Base-by-base conservation (phyloP, 2,888 invertebrate species). In the Osedax fenrisi region DNA sequence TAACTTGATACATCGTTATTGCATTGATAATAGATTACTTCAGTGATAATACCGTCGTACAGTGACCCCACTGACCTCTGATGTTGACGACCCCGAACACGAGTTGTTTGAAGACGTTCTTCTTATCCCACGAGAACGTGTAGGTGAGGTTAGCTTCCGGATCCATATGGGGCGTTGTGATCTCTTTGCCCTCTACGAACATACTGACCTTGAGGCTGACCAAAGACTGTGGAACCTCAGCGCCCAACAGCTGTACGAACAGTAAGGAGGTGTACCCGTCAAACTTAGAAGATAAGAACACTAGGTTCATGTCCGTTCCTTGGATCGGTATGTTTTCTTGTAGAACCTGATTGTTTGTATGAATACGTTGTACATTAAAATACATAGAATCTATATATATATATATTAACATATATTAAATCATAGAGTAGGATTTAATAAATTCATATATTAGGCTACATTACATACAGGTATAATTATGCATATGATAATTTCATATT, bases 41-140 rank as follows among this genome's bases (percentile, higher is more conserved):
- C n/a, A n/a, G n/a, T n/a, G n/a, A n/a, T n/a, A n/a, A n/a, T n/a
- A n/a, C n/a, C n/a, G n/a, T n/a, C n/a, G n/a, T n/a, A n/a, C n/a
- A n/a, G n/a, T n/a, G n/a, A n/a, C n/a, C n/a, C n/a, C n/a, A n/a
- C n/a, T n/a, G 17, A 41, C 41, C 41, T 41, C 17, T 41, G 41
- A 41, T 17, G 41, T 92, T 92, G 0, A 95, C 94, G 0, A 96
- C 92, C 13, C 98, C 97, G 81, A 94, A 96, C 3, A 97, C 96
- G 87, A 94, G 94, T 86, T 96, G 95, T 82, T 92, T 91, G 86
- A 97, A 98, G 62, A 95, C 94, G 85, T 98, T 97, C 77, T 93
- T 88, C 84, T 95, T 92, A 85, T 95, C 94, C 98, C 98, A 99
- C 1, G 94, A 92, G 84, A 95, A 98, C 5, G 92, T 93, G 85